phyloP scores from a whole-genome alignment of 23 tunicate genomes.

The Corella eumyota region DNA sequence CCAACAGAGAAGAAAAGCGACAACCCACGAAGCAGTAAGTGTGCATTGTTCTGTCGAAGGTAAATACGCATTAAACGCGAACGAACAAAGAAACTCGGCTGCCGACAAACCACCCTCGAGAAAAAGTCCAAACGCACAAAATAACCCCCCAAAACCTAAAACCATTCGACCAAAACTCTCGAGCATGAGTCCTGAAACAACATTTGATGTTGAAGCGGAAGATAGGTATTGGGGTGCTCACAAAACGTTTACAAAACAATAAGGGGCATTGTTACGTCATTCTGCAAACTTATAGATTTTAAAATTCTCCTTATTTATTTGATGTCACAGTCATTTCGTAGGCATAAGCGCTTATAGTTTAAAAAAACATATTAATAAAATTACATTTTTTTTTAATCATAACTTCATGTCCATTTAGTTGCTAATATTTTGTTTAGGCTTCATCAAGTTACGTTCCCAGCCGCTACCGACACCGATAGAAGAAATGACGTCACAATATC shows the following conservation, averaged over 20 bases:
- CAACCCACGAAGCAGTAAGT: constrained; percentile 39
- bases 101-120: constrained; percentile 1
- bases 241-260: neutral
- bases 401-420: neutral
- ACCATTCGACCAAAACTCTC: too few relatives aligned
- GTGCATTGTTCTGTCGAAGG: neutral
- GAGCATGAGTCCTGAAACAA: constrained; percentile 37
- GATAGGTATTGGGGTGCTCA: constrained; percentile 54
- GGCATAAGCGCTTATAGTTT: too few relatives aligned
- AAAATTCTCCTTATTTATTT: too few relatives aligned
- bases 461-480: constrained; percentile 24
- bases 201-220: constrained; percentile 50
- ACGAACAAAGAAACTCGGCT: too few relatives aligned
- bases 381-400: neutral
- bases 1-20: constrained; percentile 16
- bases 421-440: constrained; percentile 4
- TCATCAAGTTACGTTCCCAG: constrained; percentile 5
- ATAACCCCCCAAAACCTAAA: too few relatives aligned
- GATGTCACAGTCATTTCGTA: too few relatives aligned
- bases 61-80: too few relatives aligned
- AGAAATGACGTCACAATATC: too few relatives aligned
- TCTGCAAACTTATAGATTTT: too few relatives aligned
- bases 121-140: neutral
- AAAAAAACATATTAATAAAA: neutral
- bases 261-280: neutral